Conservation (phyloP, 2,797 vertebrate species). For the Betta splendens region DNA sequence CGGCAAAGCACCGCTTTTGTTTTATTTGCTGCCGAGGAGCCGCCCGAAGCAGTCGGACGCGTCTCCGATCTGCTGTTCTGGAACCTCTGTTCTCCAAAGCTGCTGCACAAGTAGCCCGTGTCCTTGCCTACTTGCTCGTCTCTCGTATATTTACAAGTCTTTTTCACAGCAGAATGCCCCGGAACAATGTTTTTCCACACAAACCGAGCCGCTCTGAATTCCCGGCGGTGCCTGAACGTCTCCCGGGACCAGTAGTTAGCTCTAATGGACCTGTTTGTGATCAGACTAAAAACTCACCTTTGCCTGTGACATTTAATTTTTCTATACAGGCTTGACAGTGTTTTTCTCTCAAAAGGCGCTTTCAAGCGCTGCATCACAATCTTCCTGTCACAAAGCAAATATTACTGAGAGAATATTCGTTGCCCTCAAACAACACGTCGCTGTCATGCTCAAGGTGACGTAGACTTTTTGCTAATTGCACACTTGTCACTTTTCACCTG, state of each 20-base stretch:
- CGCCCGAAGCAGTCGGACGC: neutral
- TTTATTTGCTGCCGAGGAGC: slow-evolving; percentile 13
- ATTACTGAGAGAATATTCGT: slow-evolving; percentile 51
- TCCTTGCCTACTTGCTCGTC: slow-evolving; percentile 35
- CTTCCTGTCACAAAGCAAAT: slow-evolving; percentile 65
- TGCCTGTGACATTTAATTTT: slow-evolving; percentile 42
- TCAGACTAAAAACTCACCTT: slow-evolving; percentile 53
- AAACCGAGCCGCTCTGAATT: slow-evolving; percentile 54
- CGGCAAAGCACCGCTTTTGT: neutral
- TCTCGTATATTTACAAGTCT: slow-evolving; percentile 52
- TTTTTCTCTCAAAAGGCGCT: slow-evolving; percentile 59
- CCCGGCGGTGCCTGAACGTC: slow-evolving; percentile 32
- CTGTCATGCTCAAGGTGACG: slow-evolving; percentile 47
- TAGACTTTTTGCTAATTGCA: slow-evolving; percentile 57
- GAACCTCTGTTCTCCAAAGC: neutral
- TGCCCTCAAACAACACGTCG: slow-evolving; percentile 41
- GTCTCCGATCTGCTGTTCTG: neutral
- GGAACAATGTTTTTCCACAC: slow-evolving; percentile 50
- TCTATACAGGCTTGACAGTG: slow-evolving; percentile 37
- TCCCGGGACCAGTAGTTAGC: slow-evolving; percentile 23
- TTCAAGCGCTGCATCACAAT: slow-evolving; percentile 62
- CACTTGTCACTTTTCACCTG: slow-evolving; percentile 59
- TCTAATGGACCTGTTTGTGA: slow-evolving; percentile 63
- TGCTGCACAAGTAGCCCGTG: neutral
- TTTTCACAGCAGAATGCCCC: slow-evolving; percentile 60